Percentiles rank a stretch among this genome's conserved stretches.
phyloP scores from a whole-genome alignment of 2,797 vertebrate genomes.

The Trachops cirrhosus region DNA sequence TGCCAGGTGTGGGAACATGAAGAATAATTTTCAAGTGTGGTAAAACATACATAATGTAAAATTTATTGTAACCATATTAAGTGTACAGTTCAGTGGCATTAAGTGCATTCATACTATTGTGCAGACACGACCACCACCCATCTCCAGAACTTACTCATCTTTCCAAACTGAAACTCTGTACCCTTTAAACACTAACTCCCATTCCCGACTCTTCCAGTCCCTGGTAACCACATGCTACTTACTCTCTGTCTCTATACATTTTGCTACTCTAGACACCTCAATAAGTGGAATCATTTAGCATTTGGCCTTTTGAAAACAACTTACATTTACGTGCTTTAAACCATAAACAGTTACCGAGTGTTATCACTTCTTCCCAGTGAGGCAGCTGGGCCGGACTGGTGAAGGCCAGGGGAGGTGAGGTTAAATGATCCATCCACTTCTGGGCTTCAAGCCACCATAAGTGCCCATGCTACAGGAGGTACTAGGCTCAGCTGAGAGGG shows the following conservation, averaged over 20 bases:
- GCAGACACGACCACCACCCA: accelerated
- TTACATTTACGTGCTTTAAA: background rate
- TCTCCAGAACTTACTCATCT: background rate
- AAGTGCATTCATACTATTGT: background rate
- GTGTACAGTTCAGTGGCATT: background rate
- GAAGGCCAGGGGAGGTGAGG: background rate
- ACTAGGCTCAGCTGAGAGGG: background rate
- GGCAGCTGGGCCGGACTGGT: background rate
- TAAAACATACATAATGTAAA: background rate
- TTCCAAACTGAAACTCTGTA: background rate
- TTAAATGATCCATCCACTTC: background rate
- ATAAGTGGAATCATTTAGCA: background rate
- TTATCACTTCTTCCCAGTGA: background rate
- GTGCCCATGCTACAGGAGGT: accelerated
- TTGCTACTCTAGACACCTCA: background rate
- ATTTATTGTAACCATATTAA: background rate
- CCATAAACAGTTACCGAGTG: background rate
- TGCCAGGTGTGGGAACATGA: background rate
- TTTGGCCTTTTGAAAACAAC: background rate
- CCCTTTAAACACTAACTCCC: background rate
- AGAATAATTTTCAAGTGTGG: background rate
- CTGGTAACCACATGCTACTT: background rate
- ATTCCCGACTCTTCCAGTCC: accelerated
- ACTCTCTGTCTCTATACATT: background rate
- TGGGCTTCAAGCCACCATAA: background rate